Conservation (phyloP, 2,888 invertebrate species). For the Syrphus vitripennis region DNA sequence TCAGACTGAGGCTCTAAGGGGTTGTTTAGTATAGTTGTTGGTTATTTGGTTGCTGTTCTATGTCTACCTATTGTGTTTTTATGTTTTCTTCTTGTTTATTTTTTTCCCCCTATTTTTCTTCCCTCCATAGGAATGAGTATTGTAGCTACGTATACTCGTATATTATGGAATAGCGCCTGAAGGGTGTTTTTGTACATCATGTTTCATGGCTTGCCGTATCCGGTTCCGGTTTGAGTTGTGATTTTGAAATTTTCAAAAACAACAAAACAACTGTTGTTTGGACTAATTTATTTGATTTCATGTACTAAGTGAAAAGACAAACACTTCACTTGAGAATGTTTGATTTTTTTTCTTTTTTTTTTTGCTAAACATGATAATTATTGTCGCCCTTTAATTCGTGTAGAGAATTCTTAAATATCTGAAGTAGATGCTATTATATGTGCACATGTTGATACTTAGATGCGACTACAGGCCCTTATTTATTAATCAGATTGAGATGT, state of each 20-base stretch:
- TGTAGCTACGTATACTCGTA: not conserved
- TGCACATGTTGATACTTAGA: not conserved
- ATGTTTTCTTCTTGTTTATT: slow-evolving; percentile 17
- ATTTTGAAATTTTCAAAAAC: slow-evolving; percentile 41
- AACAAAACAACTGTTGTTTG: slow-evolving; percentile 45
- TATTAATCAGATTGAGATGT: not conserved
- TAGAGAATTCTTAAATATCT: slow-evolving; percentile 3
- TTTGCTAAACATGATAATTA: slow-evolving; percentile 9
- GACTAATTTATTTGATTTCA: slow-evolving; percentile 68
- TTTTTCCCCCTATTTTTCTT: slow-evolving; percentile 26
- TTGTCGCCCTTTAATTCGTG: slow-evolving; percentile 20
- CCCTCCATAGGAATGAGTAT: slow-evolving; percentile 1
- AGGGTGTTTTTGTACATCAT: slow-evolving; percentile 34
- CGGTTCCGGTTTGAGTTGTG: slow-evolving; percentile 40
- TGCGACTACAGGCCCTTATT: not conserved
- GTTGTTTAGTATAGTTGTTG: slow-evolving; percentile 33
- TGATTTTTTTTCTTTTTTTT: slow-evolving; percentile 53
- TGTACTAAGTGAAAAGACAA: not conserved
- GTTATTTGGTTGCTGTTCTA: slow-evolving; percentile 49
- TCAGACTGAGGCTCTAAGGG: slow-evolving; percentile 59
- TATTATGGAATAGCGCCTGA: not conserved
- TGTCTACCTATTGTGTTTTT: slow-evolving; percentile 47
- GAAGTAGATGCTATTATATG: not conserved
- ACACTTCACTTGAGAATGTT: slow-evolving; percentile 53
- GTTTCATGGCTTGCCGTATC: slow-evolving; percentile 56